Evolutionary conservation across 2,888 invertebrate species (phyloP), one percentile per base, ranked within the genome.

Genomic region (Sarcophaga subvicina): DNA sequence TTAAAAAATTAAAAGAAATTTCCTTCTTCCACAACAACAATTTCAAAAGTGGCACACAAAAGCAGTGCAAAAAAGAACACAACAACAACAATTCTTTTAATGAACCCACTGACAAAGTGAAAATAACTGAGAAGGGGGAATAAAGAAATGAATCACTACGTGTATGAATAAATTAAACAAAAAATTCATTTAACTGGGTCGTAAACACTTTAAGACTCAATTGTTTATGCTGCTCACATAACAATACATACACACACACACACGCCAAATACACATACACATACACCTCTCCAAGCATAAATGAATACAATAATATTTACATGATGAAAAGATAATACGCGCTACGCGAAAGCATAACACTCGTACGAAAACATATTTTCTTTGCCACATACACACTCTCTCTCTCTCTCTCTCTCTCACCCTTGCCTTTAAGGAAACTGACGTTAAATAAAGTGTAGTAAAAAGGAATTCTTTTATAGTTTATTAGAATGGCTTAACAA

Each of bases 281-380:
- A 3, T 3, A n/a, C 66, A 67, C 45, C 27, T 45, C 10, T 22
- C 37, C 64, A 11, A 49, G 27, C 67, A 67, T 6, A 27, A 67
- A 49, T 14, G 75, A 49, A 47, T 62, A 5, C 47, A 49, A 62
- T 69, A 67, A 49, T 37, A 66, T 73, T 73, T 45, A 67, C 20
- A 80, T 27, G 67, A 64, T 80, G 67, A 73, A 67, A 67, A 72
- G 27, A 25, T 80, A 45, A 80, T 45, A 49, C 22, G 6, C 25
- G 12, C 71, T 25, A 49, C 22, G 17, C 25, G 12, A 14, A 54
- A 54, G 54, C 14, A 54, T 17, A 14, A 78, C 69, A 47, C 60
- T 59, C 17, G 0, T 27, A 20, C 14, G 17, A 54, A 54, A 54
- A 54, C 54, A 12, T 37, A 37, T 14, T 54, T 10, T 22, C 20